Evolutionary conservation across 2,888 invertebrate genomes (phyloP), one percentile per base, ranked within the genome.

Genomic region (Tachystola acroxantha): DNA sequence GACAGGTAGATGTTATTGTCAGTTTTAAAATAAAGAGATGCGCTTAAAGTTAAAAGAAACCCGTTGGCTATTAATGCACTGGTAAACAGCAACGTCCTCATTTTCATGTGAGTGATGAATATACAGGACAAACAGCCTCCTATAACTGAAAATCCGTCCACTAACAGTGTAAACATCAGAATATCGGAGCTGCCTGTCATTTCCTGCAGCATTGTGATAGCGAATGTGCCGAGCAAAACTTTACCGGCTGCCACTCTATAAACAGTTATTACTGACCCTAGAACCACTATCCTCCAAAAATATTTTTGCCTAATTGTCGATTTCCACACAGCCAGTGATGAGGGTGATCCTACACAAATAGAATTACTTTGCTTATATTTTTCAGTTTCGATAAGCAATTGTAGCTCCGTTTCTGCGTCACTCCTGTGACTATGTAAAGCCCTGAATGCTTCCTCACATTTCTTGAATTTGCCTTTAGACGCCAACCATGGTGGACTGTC

Each of bases 401-500:
- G 42, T 11, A 57, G 32, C 10, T 54, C 48, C 5, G 43, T 30
- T 28, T 55, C 43, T 2, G 43, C 44, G 12, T 39, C 37, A 1
- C 33, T 32, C 1, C 46, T 48, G 11, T 49, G 53, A 20, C 20
- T 5, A 9, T 20, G 20, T 7, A 60, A 29, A 13, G 45, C 33
- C 41, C 35, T 48, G 27, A 55, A 59, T 0, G 53, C 44, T 1
- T 1, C 19, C 22, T 44, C 34, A 22, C 52, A 58, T 29, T 62
- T 56, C 10, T 50, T 40, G 19, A 52, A 52, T 34, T 46, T 45
- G 13, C 57, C 57, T 36, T 54, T 50, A 7, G 51, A 50, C 1
- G 56, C 60, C n/a, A 63, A 39, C 59, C 56, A 57, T 1, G 48
- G 42, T 1, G 59, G 59, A 32, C 58, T 58, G 24, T 60, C 60